Base-by-base conservation (phyloP, 2,888 invertebrate genomes). In the Ceratothoa steindachneri region DNA sequence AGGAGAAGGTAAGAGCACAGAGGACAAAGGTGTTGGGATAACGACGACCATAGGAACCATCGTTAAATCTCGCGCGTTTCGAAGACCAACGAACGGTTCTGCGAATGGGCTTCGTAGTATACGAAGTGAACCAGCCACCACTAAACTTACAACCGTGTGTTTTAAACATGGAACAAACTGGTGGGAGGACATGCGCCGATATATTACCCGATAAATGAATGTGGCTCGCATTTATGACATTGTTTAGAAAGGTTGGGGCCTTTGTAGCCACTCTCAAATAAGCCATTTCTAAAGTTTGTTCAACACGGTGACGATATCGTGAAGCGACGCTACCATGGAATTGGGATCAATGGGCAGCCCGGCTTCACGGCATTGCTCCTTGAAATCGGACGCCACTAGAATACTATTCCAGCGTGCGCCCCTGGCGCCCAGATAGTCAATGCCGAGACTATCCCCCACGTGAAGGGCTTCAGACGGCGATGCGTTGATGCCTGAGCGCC, bases 371-470 rank as follows among this genome's bases (percentile, higher is more conserved):
- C 73, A 77, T 22, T 55, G 15, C 30, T 73, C 31, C 60, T 52
- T 68, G 41, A 31, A 68, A 31, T 73, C 52, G 7, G 30, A 60
- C 2, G 71, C 52, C 22, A 82, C 79, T 81, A 88, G 80, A 81
- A 88, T 81, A 0, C 91, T 89, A 83, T 91, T 88, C 93, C 95
- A 93, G 0, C 92, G 91, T 1, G 89, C 89, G 27, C 86, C 86
- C 81, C 83, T 87, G 0, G 95, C 93, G 1, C 91, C 95, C 27
- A 88, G 81, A 83, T 91, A 95, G 84, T 96, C 96, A 41, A 90
- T 87, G 30, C 87, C 84, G 1, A 90, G 83, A 80, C 90, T 89
- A 85, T 96, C 93, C 0, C 96, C 95, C 68, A 96, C 87, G 83
- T 96, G 96, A 1, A 94, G 83, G 71, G 91, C 90, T 81, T 93